phyloP scores from a whole-genome alignment of 2,888 invertebrate species.

The Microplitis manilae region DNA sequence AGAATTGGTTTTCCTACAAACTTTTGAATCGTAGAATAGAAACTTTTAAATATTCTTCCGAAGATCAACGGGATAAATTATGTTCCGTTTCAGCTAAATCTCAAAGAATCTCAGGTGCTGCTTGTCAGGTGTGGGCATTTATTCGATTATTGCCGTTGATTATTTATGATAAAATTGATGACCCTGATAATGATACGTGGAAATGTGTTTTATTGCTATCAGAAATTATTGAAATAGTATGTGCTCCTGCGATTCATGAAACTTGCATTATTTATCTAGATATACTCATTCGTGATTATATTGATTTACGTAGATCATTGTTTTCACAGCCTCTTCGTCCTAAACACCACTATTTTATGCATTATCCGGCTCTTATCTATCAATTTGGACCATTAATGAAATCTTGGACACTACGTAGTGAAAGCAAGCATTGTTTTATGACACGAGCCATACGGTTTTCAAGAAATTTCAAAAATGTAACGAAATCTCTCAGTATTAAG shows the following conservation, averaged over 20 bases:
- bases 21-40: not conserved
- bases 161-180: conserved; percentile 33
- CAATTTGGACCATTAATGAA: conserved; percentile 47
- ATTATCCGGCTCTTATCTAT: conserved; percentile 44
- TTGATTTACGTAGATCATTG: conserved; percentile 32
- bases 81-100: not conserved
- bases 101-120: not conserved
- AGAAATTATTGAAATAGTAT: conserved; percentile 53
- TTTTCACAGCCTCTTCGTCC: conserved; percentile 39
- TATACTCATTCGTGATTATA: conserved; percentile 40
- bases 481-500: conserved; percentile 41
- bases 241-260: conserved; percentile 49
- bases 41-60: not conserved
- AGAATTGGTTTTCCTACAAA: conserved; percentile 29
- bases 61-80: conserved; percentile 7
- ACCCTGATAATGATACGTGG: conserved; percentile 46
- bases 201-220: conserved; percentile 39
- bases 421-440: conserved; percentile 53
- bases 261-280: conserved; percentile 18
- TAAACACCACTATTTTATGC: conserved; percentile 46
- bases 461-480: conserved; percentile 48
- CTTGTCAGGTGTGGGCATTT: conserved; percentile 16
- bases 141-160: conserved; percentile 37
- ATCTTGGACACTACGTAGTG: conserved; percentile 47
- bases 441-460: conserved; percentile 41